Evolutionary conservation across 2,113 vertebrate genomes (phyloP).

Genomic region (Fulmarus glacialis): DNA sequence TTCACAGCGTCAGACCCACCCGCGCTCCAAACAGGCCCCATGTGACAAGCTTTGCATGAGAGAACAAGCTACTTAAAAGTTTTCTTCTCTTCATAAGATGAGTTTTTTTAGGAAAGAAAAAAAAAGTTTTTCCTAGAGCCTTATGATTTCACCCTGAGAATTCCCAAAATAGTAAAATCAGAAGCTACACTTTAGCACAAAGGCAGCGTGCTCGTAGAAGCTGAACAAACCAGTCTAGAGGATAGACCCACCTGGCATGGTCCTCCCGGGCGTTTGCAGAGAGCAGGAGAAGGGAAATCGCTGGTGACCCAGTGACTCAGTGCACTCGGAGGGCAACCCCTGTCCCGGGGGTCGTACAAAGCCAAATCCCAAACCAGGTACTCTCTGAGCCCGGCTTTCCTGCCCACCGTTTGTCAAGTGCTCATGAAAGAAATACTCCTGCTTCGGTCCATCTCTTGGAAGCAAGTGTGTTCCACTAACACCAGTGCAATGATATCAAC

Average conservation of each 20-base stretch:
- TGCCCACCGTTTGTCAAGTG: not conserved
- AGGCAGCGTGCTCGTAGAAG: not conserved
- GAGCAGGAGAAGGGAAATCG: not conserved
- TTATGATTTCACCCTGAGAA: slow-evolving; percentile 19
- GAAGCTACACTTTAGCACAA: not conserved
- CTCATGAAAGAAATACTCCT: not conserved
- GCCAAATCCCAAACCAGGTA: not conserved
- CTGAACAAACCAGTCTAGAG: not conserved
- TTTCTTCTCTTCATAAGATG: not conserved
- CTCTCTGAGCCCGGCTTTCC: not conserved
- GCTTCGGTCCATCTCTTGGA: not conserved
- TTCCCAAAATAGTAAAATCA: not conserved
- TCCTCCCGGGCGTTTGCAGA: fast-evolving
- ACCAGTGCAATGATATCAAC: fast-evolving
- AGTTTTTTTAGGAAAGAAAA: not conserved
- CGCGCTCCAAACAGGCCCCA: not conserved
- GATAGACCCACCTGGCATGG: not conserved
- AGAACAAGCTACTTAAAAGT: not conserved
- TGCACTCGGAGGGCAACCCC: not conserved
- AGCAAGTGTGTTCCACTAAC: not conserved
- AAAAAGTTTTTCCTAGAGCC: not conserved
- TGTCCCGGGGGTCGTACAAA: fast-evolving
- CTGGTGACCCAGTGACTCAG: not conserved
- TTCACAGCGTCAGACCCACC: slow-evolving; percentile 1
- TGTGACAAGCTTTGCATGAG: not conserved